These are phyloP conservation scores for Protomyctophum bolini DNA, from an alignment of 2,113 vertebrate species.

Conservation along the genomic window DNA sequence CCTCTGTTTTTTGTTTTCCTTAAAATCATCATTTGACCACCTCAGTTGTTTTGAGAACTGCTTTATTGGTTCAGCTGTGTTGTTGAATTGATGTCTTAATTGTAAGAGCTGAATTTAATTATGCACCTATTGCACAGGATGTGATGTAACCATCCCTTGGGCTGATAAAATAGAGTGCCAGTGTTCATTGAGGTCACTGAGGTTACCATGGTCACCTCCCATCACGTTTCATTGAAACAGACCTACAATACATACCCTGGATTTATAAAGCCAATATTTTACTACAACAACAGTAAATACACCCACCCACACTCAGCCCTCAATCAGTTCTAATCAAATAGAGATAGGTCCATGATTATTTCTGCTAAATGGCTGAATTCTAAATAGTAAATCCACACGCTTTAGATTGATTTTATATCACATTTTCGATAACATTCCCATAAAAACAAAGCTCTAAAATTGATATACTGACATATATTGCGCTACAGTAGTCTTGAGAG, in stretches of 20 bases:
- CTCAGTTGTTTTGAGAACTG: neutral
- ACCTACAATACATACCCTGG: neutral
- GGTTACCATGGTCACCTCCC: neutral
- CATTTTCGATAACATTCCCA: neutral
- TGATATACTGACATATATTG: neutral
- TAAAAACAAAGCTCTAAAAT: neutral
- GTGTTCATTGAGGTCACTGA: too few relatives aligned
- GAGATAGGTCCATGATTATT: too few relatives aligned
- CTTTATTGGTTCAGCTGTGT: neutral
- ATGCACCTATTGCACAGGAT: neutral
- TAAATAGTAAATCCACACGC: too few relatives aligned
- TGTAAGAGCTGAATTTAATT: neutral
- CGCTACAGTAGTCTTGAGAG: neutral
- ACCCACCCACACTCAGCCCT: neutral
- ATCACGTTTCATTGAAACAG: neutral
- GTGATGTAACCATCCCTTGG: neutral
- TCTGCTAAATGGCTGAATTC: too few relatives aligned
- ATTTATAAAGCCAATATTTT: neutral
- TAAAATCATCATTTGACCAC: neutral
- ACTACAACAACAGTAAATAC: neutral
- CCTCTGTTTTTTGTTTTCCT: constrained; percentile 20
- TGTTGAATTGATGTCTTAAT: neutral
- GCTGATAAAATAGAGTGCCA: neutral
- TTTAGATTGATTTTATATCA: too few relatives aligned
- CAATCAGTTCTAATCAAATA: too few relatives aligned